Evolutionary conservation across 2,113 vertebrate genomes (phyloP).

Genomic region (Mormyrus lacerda): DNA sequence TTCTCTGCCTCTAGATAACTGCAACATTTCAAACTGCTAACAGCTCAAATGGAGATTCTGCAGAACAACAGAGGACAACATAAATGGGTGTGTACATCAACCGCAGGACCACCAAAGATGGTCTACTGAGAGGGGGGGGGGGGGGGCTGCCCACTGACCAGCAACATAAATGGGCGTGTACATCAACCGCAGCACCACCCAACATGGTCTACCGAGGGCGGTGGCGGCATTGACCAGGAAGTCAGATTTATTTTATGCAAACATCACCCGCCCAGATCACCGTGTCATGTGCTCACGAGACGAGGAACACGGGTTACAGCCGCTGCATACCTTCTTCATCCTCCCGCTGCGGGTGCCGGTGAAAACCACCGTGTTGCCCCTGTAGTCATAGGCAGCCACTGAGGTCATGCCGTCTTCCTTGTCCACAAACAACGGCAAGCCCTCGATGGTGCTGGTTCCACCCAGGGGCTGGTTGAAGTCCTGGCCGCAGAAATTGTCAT

Average conservation of each 20-base stretch:
- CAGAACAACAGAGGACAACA: background rate
- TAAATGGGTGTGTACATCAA: background rate
- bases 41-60: constrained; percentile 8
- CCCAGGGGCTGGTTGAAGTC: constrained; percentile 97
- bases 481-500: constrained; percentile 95
- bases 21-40: background rate
- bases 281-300: background rate
- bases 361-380: constrained; percentile 84
- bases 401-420: constrained; percentile 95
- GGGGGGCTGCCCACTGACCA: background rate
- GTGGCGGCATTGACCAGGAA: background rate
- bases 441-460: constrained; percentile 88
- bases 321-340: constrained; percentile 81
- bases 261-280: background rate
- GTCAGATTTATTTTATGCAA: background rate
- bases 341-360: constrained; percentile 80
- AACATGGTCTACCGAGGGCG: background rate
- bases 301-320: background rate
- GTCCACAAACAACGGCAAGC: constrained; percentile 85
- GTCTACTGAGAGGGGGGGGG: background rate
- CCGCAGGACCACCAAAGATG: background rate
- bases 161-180: background rate
- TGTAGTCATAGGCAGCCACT: constrained; percentile 89
- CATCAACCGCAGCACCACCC: background rate
- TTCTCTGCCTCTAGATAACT: constrained; percentile 10